Evolutionary conservation across 2,797 vertebrate genomes (phyloP), one percentile per base, ranked within the genome.

Genomic region (Rhabdophis nuchalis): DNA sequence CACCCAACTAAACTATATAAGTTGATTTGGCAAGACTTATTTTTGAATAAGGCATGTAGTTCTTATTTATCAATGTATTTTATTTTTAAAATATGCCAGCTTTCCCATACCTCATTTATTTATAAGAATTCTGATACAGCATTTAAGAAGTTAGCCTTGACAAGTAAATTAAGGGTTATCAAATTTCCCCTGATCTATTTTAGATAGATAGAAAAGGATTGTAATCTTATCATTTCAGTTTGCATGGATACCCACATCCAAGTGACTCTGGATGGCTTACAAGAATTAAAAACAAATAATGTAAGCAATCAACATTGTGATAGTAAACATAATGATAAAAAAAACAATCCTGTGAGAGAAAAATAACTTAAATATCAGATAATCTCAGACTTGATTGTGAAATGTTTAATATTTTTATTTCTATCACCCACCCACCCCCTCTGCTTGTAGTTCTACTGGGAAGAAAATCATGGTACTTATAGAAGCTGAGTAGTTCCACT

Each of bases 371-470:
- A 23, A 77, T 20, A 77, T 77, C 72, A 77, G 36, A 41, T 77
- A 41, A 77, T 23, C 72, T 23, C 32, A 77, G 16, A 77, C 9
- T 20, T 77, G 68, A 23, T 41, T 77, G 20, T 77, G 36, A 77
- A 77, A 77, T 41, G 41, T 41, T 77, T 77, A 36, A 68, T 68
- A 72, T 72, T 72, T 18, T 23, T 77, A 41, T 77, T 77, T 77
- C 32, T 11, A 77, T 77, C 18, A 0, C 3, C 18, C 18, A 0
- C 3, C 8, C 18, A 7, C 1, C 16, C 58, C 10, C n/a, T n/a
- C n/a, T n/a, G 0, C 3, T 20, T 41, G 68, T 18, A 77, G 32
- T 41, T 41, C 7, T 23, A 77, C 72, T 77, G 18, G 72, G 32
- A 41, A 77, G 36, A 77, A 77, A 77, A 77, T 6, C 0, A 41